Percentiles rank a stretch among this genome's conserved stretches.
phyloP scores from a whole-genome alignment of 2,797 vertebrate species.

The Macroramphosus scolopax region DNA sequence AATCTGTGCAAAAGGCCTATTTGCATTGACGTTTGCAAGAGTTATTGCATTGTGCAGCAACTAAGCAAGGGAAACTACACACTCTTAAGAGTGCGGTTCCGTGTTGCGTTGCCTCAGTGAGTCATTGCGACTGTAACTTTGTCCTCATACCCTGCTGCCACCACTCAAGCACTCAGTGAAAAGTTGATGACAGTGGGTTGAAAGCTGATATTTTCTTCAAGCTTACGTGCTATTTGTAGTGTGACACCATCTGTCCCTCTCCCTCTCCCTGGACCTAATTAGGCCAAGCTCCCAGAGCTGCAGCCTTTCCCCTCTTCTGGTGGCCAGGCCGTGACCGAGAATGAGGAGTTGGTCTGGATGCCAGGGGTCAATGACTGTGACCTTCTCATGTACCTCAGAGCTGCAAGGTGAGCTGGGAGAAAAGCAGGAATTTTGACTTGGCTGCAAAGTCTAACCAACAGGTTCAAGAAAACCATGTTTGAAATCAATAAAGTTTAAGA shows the following conservation, averaged over 20 bases:
- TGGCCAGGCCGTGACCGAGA: constrained; percentile 90
- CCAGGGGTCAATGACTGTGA: constrained; percentile 98
- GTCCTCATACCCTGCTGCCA: constrained; percentile 18
- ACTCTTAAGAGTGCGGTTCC: too few relatives aligned
- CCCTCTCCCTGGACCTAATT: constrained; percentile 63
- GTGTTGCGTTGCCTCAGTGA: too few relatives aligned
- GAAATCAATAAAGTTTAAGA: not conserved
- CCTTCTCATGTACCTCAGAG: constrained; percentile 98
- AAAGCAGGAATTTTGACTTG: not conserved
- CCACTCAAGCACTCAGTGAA: constrained; percentile 23
- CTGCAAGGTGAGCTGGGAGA: constrained; percentile 85
- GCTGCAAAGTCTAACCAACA: not conserved
- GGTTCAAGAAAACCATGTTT: not conserved
- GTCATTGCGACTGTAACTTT: constrained; percentile 27
- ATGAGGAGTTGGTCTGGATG: constrained; percentile 99
- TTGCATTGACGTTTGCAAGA: too few relatives aligned
- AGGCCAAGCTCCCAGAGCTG: constrained; percentile 98
- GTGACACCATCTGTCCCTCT: constrained; percentile 70
- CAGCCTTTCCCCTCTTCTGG: constrained; percentile 94
- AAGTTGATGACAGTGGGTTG: constrained; percentile 56
- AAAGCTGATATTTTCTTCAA: constrained; percentile 67
- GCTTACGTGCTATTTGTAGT: constrained; percentile 69
- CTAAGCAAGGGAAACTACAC: too few relatives aligned
- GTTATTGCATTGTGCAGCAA: too few relatives aligned
- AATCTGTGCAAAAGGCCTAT: too few relatives aligned